Evolutionary conservation across 2,797 vertebrate species (phyloP), one percentile per base, ranked within the genome.

Genomic region (Psittacula derbiana): DNA sequence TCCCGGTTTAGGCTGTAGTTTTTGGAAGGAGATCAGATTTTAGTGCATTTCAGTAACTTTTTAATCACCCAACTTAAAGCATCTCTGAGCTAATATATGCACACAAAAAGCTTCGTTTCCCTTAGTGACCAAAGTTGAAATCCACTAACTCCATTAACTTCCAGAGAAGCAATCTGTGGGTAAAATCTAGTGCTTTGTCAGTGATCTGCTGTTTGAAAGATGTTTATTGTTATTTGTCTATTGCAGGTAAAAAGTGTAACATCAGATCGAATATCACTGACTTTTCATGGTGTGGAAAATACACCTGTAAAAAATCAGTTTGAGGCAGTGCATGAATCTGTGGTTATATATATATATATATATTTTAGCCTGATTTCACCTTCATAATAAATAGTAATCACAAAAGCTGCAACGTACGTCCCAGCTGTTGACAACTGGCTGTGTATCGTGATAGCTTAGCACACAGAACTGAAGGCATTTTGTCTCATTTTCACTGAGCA

Each of bases 311-410:
- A 88, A 62, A 52, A 31, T 7, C 38, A 28, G 12, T 80, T 88
- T 8, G 16, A 81, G 18, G 30, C 46, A 75, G 11, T 50, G 36
- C 31, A 30, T 17, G 31, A 64, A 38, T 86, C 11, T 82, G 3
- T 52, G 33, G 8, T 38, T 8, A 38, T 38, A 38, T 38, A 38
- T 38, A 38, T 38, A 38, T 38, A 38, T 38, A 38, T 36, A 36
- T 36, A 36, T 76, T 86, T 91, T 74, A 92, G 33, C 38, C 40
- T 57, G 41, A 83, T 62, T 96, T 91, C 31, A n/a, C 24, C 19
- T 18, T 50, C 12, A 14, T 38, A 50, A 41, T 72, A 74, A 81
- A 61, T 12, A 55, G 30, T 21, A 58, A 47, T 65, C 30, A 15
- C 9, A 70, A 55, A 78, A 86, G 12, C 46, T 71, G 10, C 41